These are phyloP conservation scores for Poeciliopsis turneri DNA, from an alignment of 2,797 vertebrate species.

Conservation along the genomic window DNA sequence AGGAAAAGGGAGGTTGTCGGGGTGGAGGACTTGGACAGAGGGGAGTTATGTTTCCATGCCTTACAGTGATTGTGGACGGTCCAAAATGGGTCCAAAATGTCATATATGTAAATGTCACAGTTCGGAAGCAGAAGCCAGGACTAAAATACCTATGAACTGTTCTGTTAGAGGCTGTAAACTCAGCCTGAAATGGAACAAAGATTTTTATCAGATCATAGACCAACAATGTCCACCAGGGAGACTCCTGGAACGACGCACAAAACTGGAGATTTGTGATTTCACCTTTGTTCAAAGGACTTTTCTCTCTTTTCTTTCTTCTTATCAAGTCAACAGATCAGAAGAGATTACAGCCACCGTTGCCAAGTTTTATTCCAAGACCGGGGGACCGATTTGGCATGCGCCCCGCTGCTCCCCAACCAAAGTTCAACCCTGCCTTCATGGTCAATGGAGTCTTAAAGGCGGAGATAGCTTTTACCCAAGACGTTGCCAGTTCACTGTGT, in stretches of 20 bases:
- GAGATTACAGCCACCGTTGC: neutral
- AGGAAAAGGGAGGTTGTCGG: constrained; percentile 15
- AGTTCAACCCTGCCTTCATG: constrained; percentile 42
- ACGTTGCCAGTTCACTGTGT: constrained; percentile 32
- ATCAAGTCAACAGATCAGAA: constrained; percentile 9
- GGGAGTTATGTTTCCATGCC: constrained; percentile 59
- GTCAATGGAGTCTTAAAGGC: constrained; percentile 40
- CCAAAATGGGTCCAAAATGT: constrained; percentile 56
- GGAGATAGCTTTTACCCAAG: constrained; percentile 31
- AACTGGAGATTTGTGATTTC: constrained; percentile 27
- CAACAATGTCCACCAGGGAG: constrained; percentile 11
- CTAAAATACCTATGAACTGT: constrained; percentile 42
- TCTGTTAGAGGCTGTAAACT: constrained; percentile 35
- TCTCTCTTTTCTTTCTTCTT: constrained; percentile 10
- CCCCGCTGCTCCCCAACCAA: constrained; percentile 25
- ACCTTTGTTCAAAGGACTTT: constrained; percentile 2
- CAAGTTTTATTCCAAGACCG: constrained; percentile 17
- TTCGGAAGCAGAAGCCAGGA: constrained; percentile 45
- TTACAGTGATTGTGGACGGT: constrained; percentile 48
- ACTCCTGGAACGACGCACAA: constrained; percentile 21
- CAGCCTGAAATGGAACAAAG: constrained; percentile 44
- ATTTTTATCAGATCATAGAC: constrained; percentile 53
- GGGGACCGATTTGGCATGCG: constrained; percentile 22
- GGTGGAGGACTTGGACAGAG: constrained; percentile 42
- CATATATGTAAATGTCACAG: constrained; percentile 61